Conservation (phyloP, 2,888 invertebrate genomes). For the Athalia rosae region DNA sequence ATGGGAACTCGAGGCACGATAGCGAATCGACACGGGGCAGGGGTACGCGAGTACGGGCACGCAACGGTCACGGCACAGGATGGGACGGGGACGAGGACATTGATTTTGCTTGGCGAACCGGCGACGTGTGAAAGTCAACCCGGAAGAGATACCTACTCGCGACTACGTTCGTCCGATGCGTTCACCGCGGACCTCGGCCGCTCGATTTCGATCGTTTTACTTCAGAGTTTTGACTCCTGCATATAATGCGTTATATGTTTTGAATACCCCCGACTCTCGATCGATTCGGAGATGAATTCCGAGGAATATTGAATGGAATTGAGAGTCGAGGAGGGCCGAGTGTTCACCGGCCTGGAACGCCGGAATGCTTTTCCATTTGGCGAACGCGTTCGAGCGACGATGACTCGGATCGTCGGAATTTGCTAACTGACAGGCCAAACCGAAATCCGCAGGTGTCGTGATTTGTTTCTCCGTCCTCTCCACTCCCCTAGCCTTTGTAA, state of each 20-base stretch:
- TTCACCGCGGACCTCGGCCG: not conserved
- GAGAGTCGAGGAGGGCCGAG: not conserved
- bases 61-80: constrained; percentile 58
- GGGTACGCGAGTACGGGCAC: constrained; percentile 42
- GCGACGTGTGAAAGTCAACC: constrained; percentile 62
- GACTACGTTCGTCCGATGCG: not conserved
- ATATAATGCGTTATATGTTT: too few species aligned
- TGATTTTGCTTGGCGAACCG: constrained; percentile 65
- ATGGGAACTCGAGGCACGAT: constrained; percentile 35
- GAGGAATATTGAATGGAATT: not conserved
- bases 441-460: not conserved
- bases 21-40: constrained; percentile 40
- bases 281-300: not conserved
- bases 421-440: not conserved
- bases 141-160: constrained; percentile 42
- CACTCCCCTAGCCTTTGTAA: not conserved
- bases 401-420: not conserved
- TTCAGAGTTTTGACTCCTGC: not conserved
- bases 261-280: not conserved
- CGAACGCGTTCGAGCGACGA: not conserved
- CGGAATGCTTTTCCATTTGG: not conserved
- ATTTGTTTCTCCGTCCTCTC: not conserved
- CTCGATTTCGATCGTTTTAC: not conserved
- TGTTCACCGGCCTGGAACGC: not conserved
- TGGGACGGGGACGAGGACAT: constrained; percentile 63